These are phyloP conservation scores for Ancistrus triradiatus DNA, from an alignment of 2,113 vertebrate genomes.

Conservation along the genomic window DNA sequence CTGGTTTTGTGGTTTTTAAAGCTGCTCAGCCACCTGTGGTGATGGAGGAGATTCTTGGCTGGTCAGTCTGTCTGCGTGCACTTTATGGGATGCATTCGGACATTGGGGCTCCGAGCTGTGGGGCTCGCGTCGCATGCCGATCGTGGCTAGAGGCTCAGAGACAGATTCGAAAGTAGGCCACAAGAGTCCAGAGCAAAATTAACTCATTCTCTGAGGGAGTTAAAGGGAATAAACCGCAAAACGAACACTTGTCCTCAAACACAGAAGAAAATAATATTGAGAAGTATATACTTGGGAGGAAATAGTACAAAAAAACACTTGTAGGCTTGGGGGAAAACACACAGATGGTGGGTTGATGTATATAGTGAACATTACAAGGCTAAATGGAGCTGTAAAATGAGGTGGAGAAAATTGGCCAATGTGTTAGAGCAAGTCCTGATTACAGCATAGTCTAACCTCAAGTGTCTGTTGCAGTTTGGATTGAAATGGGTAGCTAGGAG, in stretches of 20 bases:
- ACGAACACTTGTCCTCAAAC: background rate
- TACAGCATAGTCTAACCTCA: constrained; percentile 59
- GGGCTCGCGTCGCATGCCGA: constrained; percentile 52
- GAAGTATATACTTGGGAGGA: no score
- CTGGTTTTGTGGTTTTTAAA: constrained; percentile 26
- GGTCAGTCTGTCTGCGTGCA: constrained; percentile 7
- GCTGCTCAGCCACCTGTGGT: constrained; percentile 51
- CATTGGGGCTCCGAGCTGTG: constrained; percentile 34
- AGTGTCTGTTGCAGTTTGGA: constrained; percentile 48
- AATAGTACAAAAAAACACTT: no score
- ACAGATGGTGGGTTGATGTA: no score
- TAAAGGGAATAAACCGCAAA: constrained; percentile 9
- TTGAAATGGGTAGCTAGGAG: constrained; percentile 65
- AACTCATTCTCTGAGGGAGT: constrained; percentile 35
- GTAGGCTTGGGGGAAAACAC: no score
- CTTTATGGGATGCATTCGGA: constrained; percentile 45
- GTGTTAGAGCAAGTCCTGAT: constrained; percentile 55
- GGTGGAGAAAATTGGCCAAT: constrained; percentile 26
- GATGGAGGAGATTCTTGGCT: constrained; percentile 37
- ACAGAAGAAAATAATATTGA: background rate
- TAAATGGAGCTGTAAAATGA: background rate
- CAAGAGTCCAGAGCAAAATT: constrained; percentile 47
- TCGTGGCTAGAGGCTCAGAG: constrained; percentile 49
- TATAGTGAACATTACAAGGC: no score
- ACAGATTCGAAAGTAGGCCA: constrained; percentile 43